phyloP scores from a whole-genome alignment of 2,888 invertebrate genomes.

The Sericinus montela region DNA sequence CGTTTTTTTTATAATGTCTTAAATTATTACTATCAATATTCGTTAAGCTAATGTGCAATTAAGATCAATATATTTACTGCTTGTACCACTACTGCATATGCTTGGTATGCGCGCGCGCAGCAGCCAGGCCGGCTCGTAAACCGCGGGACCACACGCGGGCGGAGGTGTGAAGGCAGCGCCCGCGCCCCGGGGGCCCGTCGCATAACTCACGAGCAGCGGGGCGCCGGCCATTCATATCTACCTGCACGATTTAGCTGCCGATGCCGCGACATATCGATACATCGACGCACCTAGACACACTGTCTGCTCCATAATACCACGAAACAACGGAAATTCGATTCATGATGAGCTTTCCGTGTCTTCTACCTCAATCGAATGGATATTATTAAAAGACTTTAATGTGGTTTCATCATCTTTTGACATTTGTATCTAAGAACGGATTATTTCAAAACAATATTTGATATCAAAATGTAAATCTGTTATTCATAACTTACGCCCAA shows the following conservation, averaged over 20 bases:
- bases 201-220: conserved; percentile 77
- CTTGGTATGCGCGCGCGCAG: conserved; percentile 47
- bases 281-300: conserved; percentile 60
- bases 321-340: conserved; percentile 26
- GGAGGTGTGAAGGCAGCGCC: conserved; percentile 76
- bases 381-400: conserved; percentile 2
- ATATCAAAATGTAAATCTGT: conserved; percentile 1
- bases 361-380: conserved; percentile 1
- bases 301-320: conserved; percentile 42
- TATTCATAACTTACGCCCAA: not conserved
- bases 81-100: conserved; percentile 29
- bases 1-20: too few species aligned
- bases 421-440: conserved; percentile 2
- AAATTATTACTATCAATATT: too few species aligned
- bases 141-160: conserved; percentile 76
- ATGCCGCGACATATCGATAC: conserved; percentile 31
- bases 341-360: conserved; percentile 27
- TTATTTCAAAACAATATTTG: conserved; percentile 1
- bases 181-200: conserved; percentile 66
- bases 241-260: conserved; percentile 45
- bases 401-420: conserved; percentile 7
- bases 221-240: conserved; percentile 75
- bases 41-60: too few species aligned
- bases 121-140: conserved; percentile 65
- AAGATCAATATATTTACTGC: not conserved